Evolutionary conservation across 2,888 invertebrate species (phyloP).

Genomic region (Phaonia tiefii): DNA sequence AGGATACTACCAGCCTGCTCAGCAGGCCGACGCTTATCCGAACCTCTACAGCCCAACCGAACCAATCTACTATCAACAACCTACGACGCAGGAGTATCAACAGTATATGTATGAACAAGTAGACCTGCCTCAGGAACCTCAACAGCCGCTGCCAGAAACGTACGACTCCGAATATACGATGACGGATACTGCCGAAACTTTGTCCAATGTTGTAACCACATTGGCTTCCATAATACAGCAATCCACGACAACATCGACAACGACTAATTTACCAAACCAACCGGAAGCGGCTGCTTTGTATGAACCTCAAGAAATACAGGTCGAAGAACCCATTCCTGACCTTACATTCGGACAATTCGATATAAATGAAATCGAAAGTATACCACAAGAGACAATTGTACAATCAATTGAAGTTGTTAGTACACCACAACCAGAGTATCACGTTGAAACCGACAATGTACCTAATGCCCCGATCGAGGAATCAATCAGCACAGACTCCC

Average conservation of each 20-base stretch:
- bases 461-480: constrained; percentile 39
- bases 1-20: constrained; percentile 73
- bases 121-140: constrained; percentile 20
- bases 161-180: constrained; percentile 46
- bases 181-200: constrained; percentile 68
- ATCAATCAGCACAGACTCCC: constrained; percentile 3
- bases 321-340: constrained; percentile 75
- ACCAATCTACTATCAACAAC: constrained; percentile 73
- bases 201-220: constrained; percentile 72
- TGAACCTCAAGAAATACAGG: constrained; percentile 74
- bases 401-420: constrained; percentile 35
- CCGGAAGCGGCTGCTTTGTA: constrained; percentile 38
- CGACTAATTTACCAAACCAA: constrained; percentile 21
- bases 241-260: constrained; percentile 65
- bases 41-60: constrained; percentile 65
- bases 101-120: constrained; percentile 54
- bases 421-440: background rate
- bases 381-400: constrained; percentile 67
- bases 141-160: constrained; percentile 31
- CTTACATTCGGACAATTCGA: constrained; percentile 79
- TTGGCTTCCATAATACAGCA: constrained; percentile 73
- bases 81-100: constrained; percentile 67
- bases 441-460: background rate
- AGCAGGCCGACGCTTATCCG: constrained; percentile 71
- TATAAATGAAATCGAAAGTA: constrained; percentile 76